Base-by-base conservation (phyloP, 1,140 invertebrate genomes). In the Hydropsyche tenuis region DNA sequence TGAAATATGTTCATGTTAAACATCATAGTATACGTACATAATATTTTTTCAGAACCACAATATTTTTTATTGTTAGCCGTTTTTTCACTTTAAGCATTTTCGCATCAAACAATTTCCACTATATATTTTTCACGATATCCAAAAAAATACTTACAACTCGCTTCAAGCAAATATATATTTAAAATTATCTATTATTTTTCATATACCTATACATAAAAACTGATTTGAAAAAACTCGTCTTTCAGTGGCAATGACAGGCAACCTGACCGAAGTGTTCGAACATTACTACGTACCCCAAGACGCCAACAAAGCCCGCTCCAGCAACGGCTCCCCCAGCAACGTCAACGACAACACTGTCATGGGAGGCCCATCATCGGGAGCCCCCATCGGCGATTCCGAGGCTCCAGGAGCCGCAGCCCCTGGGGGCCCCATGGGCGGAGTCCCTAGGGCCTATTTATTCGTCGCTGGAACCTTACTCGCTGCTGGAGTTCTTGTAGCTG, bases 401-500 rank as follows among this genome's bases (percentile, higher is more conserved):
- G 6, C 78, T 68, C 70, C 66, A 79, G 56, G 56, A 14, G n/a
- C 56, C 4, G 84, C 78, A 74, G 20, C 78, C n/a, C 79, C 80
- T 0, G 77, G 73, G 9, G 20, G 76, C 30, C 78, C 76, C 20
- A 79, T 79, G 14, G 51, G 48, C 9, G 48, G 48, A 84, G 87
- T 82, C 81, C 37, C 89, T 0, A 87, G 89, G 81, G 89, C 91
- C 0, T 93, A 93, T 79, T 92, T 95, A 30, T 93, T 93, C 0
- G 85, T 95, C 42, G 90, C 94, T 22, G 93, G 93, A 65, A 93
- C 93, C 0, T 90, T 90, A 0, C 80, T 95, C 48, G 93, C 92
- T 0, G 89, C 93, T 68, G 86, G 92, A 1, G 87, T 90, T 0
- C 82, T 93, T 0, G 82, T 93, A 1, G 80, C 90, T n/a, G 89